These are phyloP conservation scores for Chrysaora quinquecirrha DNA, from an alignment of 30 jellyfish, hydroid and myxozoan genomes.

Conservation along the genomic window DNA sequence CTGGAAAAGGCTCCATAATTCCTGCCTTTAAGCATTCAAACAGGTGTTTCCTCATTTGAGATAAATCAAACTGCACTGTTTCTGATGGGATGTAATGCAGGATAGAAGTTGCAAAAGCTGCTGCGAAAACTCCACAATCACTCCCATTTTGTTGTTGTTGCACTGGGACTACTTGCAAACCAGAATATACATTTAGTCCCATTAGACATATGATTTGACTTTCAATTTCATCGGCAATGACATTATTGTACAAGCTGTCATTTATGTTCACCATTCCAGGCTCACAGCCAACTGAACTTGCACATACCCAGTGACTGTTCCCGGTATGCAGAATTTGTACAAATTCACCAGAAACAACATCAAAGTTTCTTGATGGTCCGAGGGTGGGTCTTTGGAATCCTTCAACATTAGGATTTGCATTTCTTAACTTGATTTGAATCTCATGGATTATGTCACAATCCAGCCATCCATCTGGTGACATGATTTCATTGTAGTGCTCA, in stretches of 20 bases:
- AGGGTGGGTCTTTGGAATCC: constrained; percentile 49
- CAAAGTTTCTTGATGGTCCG: constrained; percentile 37
- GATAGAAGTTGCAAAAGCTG: constrained; percentile 24
- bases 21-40: not conserved
- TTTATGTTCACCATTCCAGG: constrained; percentile 3
- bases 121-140: constrained; percentile 15
- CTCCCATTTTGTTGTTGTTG: no score
- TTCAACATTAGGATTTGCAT: constrained; percentile 29
- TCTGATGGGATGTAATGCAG: constrained; percentile 4
- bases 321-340: no score
- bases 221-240: no score
- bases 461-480: constrained; percentile 32
- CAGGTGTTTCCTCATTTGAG: not conserved
- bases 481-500: constrained; percentile 6
- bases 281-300: constrained; percentile 24
- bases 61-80: not conserved
- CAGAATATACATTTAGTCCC: constrained; percentile 16
- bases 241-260: constrained; percentile 29
- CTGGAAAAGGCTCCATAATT: not conserved
- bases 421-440: constrained; percentile 12
- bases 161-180: no score
- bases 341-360: no score
- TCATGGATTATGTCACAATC: constrained; percentile 49
- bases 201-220: not conserved
- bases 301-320: constrained; percentile 37